Evolutionary conservation across 2,888 invertebrate species (phyloP), one percentile per base, ranked within the genome.

Genomic region (Tridacna crocea): DNA sequence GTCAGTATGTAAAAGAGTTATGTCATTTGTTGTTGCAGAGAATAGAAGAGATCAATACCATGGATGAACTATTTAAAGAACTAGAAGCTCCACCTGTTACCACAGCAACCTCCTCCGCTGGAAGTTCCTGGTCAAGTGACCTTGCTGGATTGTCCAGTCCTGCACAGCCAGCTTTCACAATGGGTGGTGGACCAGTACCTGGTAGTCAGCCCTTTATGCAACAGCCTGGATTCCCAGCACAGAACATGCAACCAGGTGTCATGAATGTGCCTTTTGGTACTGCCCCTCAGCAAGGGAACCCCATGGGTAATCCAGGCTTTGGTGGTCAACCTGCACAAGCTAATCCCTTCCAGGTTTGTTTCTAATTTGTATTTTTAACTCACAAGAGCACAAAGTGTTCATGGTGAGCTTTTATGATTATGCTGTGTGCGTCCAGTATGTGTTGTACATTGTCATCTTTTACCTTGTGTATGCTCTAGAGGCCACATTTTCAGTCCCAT

Each of bases 31-130:
- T 19, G 19, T 65, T 82, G 15, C 75, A 89, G 89, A 85, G 87
- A 55, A 90, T 91, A 48, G 88, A 92, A 79, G 90, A 91, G 79
- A 91, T 92, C 72, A 88, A 90, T 73, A 89, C 89, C 13, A 88
- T 92, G 83, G 92, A 92, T 75, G 88, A 88, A 26, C 72, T 91
- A 66, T 87, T 90, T 70, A 85, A 83, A 46, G 87, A 87, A 47
- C 77, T 87, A 81, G 90, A 90, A 63, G 66, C 82, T 2, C 82
- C 86, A 17, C 75, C 89, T 4, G 75, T 87, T 1, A 47, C 87
- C 79, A 72, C 65, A 60, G 36, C 58, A 2, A 66, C 77, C 8
- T n/a, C 76, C 3, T 47, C 66, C 13, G 17, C 66, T 15, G 27
- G 70, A 8, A 61, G 68, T 15, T 60, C 80, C 0, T 82, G 77